phyloP scores from a whole-genome alignment of 1,140 invertebrate genomes.

The Babylonia areolata region DNA sequence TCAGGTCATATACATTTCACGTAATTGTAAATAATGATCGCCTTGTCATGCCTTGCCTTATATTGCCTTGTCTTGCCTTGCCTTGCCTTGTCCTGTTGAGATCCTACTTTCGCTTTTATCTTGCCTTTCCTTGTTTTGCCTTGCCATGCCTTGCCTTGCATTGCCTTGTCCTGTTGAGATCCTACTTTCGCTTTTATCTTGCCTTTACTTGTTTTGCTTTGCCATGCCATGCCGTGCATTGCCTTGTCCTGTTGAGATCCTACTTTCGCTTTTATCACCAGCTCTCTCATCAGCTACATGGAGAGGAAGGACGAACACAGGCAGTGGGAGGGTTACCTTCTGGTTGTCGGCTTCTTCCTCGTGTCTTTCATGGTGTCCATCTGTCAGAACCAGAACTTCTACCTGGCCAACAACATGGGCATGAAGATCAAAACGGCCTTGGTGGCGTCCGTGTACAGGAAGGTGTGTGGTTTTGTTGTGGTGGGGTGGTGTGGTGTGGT shows the following conservation, averaged over 20 bases:
- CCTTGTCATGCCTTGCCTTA: too few species aligned
- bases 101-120: too few species aligned
- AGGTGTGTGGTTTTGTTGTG: too few species aligned
- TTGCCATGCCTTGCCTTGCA: too few species aligned
- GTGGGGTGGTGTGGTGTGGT: too few species aligned
- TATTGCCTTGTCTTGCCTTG: too few species aligned
- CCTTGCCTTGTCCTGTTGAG: background rate
- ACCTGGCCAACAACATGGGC: conserved; percentile 82
- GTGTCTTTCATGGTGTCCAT: conserved; percentile 63
- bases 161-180: background rate
- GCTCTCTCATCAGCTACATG: conserved; percentile 50
- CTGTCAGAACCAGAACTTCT: conserved; percentile 72
- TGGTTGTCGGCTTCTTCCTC: conserved; percentile 68
- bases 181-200: too few species aligned
- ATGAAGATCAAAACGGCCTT: conserved; percentile 92
- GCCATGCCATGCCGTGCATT: too few species aligned
- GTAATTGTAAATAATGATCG: too few species aligned
- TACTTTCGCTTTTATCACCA: background rate
- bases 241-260: background rate
- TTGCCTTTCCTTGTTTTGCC: too few species aligned
- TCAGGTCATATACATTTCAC: too few species aligned
- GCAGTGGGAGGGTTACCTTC: conserved; percentile 75
- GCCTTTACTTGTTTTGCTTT: background rate
- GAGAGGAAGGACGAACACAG: conserved; percentile 39
- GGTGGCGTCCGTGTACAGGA: conserved; percentile 94